Percentiles rank a stretch among this genome's conserved stretches.
These are phyloP conservation scores for Dasysyrphus albostriatus DNA, from an alignment of 2,888 invertebrate genomes.

Conservation along the genomic window DNA sequence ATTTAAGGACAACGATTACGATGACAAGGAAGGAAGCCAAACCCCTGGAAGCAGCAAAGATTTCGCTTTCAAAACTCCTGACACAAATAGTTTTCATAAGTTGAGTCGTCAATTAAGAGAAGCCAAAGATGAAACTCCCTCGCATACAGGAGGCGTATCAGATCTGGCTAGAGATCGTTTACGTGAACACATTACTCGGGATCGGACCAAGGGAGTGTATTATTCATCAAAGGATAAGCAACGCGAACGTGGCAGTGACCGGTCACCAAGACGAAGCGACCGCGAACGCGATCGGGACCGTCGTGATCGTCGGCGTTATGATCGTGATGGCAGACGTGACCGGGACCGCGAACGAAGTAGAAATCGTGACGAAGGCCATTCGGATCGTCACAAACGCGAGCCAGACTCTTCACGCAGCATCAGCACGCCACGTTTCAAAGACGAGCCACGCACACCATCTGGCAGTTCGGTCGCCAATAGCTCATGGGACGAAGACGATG, in stretches of 20 bases:
- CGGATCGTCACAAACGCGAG: conserved; percentile 78
- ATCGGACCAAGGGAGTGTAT: conserved; percentile 79
- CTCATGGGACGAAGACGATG: conserved; percentile 88
- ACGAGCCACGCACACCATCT: conserved; percentile 94
- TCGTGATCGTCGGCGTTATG: conserved; percentile 79
- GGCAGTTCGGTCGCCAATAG: conserved; percentile 86
- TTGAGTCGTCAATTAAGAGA: conserved; percentile 89
- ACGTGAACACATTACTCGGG: conserved; percentile 87
- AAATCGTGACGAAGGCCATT: conserved; percentile 74
- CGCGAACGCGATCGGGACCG: conserved; percentile 80
- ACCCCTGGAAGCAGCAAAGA: conserved; percentile 78
- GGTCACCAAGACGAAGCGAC: conserved; percentile 77
- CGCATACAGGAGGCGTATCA: conserved; percentile 96
- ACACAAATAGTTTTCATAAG: conserved; percentile 81
- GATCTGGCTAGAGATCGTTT: conserved; percentile 87
- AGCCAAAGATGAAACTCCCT: conserved; percentile 94
- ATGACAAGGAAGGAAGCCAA: conserved; percentile 80
- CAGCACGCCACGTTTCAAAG: conserved; percentile 87
- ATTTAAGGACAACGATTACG: conserved; percentile 85
- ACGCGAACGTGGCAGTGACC: conserved; percentile 81
- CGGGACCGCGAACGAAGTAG: conserved; percentile 79
- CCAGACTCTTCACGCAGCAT: conserved; percentile 82
- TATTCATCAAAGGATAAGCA: conserved; percentile 79
- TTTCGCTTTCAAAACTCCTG: conserved; percentile 82
- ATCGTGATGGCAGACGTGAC: conserved; percentile 78